Evolutionary conservation across 2,113 vertebrate species (phyloP).

Genomic region (Ptyas mucosa): DNA sequence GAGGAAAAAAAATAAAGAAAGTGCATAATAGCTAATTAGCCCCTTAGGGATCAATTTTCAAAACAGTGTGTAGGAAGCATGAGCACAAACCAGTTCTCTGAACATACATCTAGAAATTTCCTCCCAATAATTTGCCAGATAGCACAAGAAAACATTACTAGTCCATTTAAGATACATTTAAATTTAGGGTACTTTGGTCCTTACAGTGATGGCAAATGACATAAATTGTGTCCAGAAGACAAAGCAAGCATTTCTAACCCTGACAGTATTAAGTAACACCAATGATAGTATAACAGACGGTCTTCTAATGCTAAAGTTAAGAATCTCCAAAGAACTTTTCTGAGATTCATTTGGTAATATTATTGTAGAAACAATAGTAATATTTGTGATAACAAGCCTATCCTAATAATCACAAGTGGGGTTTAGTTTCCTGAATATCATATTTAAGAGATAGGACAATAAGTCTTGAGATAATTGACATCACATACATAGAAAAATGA

Average conservation of each 20-base stretch:
- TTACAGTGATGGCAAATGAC: not conserved
- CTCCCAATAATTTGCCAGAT: conserved; percentile 17
- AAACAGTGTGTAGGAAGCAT: conserved; percentile 52
- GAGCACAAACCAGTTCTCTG: conserved; percentile 52
- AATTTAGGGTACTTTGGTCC: not conserved
- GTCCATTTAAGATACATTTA: conserved; percentile 36
- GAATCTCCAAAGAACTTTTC: not conserved
- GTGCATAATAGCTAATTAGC: conserved; percentile 59
- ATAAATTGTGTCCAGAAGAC: conserved; percentile 12
- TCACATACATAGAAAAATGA: not conserved
- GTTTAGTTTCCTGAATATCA: not conserved
- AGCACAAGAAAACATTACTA: conserved; percentile 23
- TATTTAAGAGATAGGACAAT: not conserved
- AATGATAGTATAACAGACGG: conserved; percentile 8
- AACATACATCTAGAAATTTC: conserved; percentile 31
- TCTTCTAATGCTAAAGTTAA: not conserved
- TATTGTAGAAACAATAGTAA: not conserved
- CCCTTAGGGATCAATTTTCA: conserved; percentile 65
- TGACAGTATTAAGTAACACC: not conserved
- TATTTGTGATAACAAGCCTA: not conserved
- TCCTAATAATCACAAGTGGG: not conserved
- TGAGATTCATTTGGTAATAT: not conserved
- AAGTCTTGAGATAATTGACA: not conserved
- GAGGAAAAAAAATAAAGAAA: conserved; percentile 14
- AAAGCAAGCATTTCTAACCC: not conserved